These are phyloP conservation scores for Ormyrus nitidulus DNA, from an alignment of 2,888 invertebrate genomes.

Conservation along the genomic window DNA sequence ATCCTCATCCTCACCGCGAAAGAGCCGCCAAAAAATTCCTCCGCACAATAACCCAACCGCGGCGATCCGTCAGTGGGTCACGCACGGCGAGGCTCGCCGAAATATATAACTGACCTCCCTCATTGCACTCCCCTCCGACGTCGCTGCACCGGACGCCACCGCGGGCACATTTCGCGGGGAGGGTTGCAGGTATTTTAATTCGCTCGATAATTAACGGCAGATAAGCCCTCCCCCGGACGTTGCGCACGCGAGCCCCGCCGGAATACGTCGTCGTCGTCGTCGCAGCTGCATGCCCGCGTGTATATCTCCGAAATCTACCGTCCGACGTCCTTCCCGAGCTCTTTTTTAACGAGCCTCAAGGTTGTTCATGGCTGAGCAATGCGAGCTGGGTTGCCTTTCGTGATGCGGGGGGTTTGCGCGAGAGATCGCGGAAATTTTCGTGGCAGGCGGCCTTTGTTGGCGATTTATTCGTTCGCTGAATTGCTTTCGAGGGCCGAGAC, in stretches of 20 bases:
- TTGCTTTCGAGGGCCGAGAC: too few relatives aligned
- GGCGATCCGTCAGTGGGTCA: slow-evolving; percentile 3
- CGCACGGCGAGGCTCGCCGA: background rate
- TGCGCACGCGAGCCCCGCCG: slow-evolving; percentile 20
- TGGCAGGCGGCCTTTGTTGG: too few relatives aligned
- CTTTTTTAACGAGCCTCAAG: slow-evolving; percentile 34
- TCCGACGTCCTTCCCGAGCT: slow-evolving; percentile 22
- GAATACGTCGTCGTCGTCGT: slow-evolving; percentile 12
- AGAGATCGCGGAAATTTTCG: too few relatives aligned
- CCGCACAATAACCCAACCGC: background rate
- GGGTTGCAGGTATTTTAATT: slow-evolving; percentile 39
- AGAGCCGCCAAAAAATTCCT: too few relatives aligned
- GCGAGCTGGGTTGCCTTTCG: too few relatives aligned
- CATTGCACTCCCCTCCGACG: background rate
- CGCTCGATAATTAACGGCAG: slow-evolving; percentile 42
- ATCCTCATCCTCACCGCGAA: too few relatives aligned
- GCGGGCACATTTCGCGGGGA: background rate
- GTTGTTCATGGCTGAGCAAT: slow-evolving; percentile 22
- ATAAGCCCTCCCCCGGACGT: slow-evolving; percentile 23
- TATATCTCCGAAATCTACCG: slow-evolving; percentile 30
- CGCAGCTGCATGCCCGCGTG: slow-evolving; percentile 4
- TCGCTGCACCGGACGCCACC: background rate
- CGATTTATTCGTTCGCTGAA: too few relatives aligned
- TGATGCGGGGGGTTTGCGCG: too few relatives aligned
- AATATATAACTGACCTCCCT: slow-evolving; percentile 43